Evolutionary conservation across 2,113 vertebrate genomes (phyloP).

Genomic region (Leptodactylus fuscus): DNA sequence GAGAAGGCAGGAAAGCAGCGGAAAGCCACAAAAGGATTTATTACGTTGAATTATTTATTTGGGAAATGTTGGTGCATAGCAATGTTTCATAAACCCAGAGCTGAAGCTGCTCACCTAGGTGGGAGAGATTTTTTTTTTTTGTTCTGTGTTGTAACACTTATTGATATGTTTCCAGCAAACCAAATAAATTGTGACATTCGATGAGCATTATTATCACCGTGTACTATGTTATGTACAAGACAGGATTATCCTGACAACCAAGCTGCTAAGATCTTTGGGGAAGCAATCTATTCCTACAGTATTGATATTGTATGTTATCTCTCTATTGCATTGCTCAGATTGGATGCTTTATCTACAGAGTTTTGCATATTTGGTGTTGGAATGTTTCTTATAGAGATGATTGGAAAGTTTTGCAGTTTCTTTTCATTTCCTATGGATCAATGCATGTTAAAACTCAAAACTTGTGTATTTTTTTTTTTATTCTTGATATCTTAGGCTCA

Average conservation of each 20-base stretch:
- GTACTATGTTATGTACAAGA: not conserved
- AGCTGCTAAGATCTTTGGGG: not conserved
- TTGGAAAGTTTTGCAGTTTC: not conserved
- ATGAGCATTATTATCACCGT: not conserved
- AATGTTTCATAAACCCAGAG: not conserved
- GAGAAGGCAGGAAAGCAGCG: not conserved
- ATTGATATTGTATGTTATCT: not conserved
- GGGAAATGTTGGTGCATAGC: conserved; percentile 9
- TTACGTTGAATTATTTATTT: not conserved
- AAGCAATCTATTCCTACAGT: not conserved
- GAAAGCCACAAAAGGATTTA: conserved; percentile 15
- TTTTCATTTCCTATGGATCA: not conserved
- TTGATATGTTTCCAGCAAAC: not conserved
- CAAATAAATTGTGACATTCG: not conserved
- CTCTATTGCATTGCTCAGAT: not conserved
- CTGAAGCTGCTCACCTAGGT: not conserved
- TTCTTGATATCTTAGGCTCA: not conserved
- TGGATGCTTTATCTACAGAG: not conserved
- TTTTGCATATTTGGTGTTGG: not conserved
- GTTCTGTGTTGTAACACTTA: not conserved
- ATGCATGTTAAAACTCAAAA: not conserved
- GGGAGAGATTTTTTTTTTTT: not conserved
- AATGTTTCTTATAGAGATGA: not conserved
- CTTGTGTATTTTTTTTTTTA: too few relatives aligned
- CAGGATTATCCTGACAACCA: not conserved